Evolutionary conservation across 1,140 invertebrate species (phyloP), one percentile per base, ranked within the genome.

Genomic region (Heterodera schachtii): DNA sequence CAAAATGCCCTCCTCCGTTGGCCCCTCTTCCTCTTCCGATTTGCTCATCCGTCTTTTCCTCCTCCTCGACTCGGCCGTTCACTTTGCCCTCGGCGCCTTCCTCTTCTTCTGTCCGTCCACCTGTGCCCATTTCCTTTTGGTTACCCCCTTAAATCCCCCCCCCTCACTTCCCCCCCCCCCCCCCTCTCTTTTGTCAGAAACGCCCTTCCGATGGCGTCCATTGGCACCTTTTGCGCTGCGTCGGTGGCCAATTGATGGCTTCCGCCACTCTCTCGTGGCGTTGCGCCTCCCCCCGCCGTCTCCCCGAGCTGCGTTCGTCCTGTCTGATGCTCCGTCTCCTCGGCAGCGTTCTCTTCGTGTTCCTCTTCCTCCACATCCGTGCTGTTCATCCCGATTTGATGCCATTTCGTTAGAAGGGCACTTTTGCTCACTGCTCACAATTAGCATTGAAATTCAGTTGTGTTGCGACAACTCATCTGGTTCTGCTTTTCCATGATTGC

Each of bases 191-290:
- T n/a, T n/a, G n/a, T n/a, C n/a, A n/a, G n/a, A n/a, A n/a, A n/a
- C n/a, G n/a, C n/a, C n/a, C n/a, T n/a, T n/a, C n/a, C 5, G 88
- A 89, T 84, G 88, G 88, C 66, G 87, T 89, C n/a, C 88, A 89
- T 70, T 90, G 89, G 89, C 88, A 89, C 79, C 80, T 89, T 21
- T 78, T 89, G 31, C 84, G 88, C 49, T 89, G 88, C 71, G 74
- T 89, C 46, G 88, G 88, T 13, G 88, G 88, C 11, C 88, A 89
- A 77, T 80, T 89, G 67, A 47, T 90, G 47, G 86, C 88, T 8
- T 80, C 82, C 1, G 86, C 87, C 19, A 80, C 80, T 11, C 84
- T 90, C n/a, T 77, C 82, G 64, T 82, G 73, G 44, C 81, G 83
- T 52, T 83, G 86, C 16, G 46, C 86, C 47, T 85, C 88, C 31